Evolutionary conservation across 2,797 vertebrate genomes (phyloP).

Genomic region (Falco concolor): DNA sequence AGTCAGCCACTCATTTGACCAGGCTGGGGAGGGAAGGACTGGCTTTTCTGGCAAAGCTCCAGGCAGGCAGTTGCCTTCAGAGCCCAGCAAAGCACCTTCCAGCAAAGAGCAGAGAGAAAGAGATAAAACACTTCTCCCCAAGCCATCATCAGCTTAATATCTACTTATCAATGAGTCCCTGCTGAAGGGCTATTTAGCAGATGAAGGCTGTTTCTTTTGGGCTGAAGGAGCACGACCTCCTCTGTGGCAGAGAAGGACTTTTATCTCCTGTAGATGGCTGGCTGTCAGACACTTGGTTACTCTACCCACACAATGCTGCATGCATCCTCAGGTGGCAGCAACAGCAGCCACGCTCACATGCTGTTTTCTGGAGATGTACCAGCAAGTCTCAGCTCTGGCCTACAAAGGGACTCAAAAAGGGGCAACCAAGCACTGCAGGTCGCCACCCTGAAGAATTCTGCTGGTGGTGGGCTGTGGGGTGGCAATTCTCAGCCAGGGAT

Average conservation of each 20-base stretch:
- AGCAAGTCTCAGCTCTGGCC: accelerated
- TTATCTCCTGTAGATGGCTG: background rate
- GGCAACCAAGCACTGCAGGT: accelerated
- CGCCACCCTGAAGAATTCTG: background rate
- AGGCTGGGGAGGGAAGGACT: background rate
- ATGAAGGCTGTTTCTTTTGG: background rate
- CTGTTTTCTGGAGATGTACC: background rate
- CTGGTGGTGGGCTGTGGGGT: background rate
- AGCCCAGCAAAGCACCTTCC: background rate
- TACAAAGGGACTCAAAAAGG: background rate
- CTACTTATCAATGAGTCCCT: background rate
- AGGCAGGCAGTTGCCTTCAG: background rate
- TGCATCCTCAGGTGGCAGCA: background rate
- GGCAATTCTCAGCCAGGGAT: background rate
- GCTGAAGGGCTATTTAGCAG: background rate
- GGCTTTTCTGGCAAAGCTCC: background rate
- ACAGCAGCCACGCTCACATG: accelerated
- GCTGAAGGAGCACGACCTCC: background rate
- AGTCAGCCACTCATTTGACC: background rate
- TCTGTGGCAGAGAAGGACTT: background rate
- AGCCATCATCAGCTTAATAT: background rate
- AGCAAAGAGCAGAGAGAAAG: background rate
- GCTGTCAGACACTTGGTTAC: accelerated
- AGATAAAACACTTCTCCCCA: background rate
- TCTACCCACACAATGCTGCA: background rate